Evolutionary conservation across 2,113 vertebrate genomes (phyloP), one percentile per base, ranked within the genome.

Genomic region (Petrocephalus microphthalmus): DNA sequence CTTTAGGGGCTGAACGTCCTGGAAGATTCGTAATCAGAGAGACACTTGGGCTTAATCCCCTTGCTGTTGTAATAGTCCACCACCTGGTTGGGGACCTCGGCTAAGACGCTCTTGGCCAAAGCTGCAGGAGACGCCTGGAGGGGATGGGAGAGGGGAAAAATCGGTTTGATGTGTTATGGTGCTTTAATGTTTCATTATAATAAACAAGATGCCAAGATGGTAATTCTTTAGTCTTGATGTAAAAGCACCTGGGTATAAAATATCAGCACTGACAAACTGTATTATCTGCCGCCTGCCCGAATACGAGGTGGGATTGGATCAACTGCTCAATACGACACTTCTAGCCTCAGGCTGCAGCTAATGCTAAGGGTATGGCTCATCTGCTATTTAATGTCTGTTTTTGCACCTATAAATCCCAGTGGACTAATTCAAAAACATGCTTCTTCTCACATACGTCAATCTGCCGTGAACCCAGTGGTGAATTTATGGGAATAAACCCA

Each of bases 31-130:
- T 95, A 99, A 91, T 99, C 98, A 22, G 98, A 97, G 89, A 97
- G 91, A 92, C 98, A 97, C 94, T 99, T 99, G 93, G 98, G 98
- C 94, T 97, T 97, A 93, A 99, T 99, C 91, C 97, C 97, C 95
- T 99, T 99, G 88, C 97, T 96, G 81, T 98, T 99, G 96, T 99
- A 99, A 95, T 99, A 99, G 96, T 99, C 98, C 95, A 99, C 98
- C 87, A 99, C 98, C 95, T 99, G 98, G 93, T 99, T 99, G 56
- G 98, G 98, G 93, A 99, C 98, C 95, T 99, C 98, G 20, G 98
- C 98, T 96, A 99, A 92, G 92, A 99, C 98, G 3, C 98, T 99
- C 94, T 99, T 99, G 81, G 98, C 98, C 91, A 99, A 96, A 57
- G 98, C 98, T 90, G 98, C 98, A 88, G 98, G 98, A 90, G 98